These are phyloP conservation scores for Spodoptera littoralis DNA, from an alignment of 2,888 invertebrate genomes.

Conservation along the genomic window DNA sequence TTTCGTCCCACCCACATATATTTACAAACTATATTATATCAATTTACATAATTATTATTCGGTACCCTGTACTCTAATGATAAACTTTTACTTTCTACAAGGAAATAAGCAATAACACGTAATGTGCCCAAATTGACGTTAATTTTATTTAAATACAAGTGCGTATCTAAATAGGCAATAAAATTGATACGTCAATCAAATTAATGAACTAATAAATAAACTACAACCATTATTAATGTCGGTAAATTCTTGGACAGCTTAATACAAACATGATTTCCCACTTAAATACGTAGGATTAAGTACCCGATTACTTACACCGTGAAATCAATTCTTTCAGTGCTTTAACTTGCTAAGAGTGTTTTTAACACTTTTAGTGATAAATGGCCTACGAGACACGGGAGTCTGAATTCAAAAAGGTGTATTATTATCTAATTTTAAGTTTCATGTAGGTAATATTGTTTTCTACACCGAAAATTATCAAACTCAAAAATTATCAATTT, in stretches of 20 bases:
- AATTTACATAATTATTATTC: constrained; percentile 15
- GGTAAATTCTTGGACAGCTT: background rate
- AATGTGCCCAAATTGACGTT: constrained; percentile 13
- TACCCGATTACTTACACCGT: constrained; percentile 12
- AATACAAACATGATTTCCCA: constrained; percentile 18
- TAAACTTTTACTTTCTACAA: constrained; percentile 35
- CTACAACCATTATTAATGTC: background rate
- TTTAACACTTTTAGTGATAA: too few species aligned
- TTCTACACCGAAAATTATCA: too few species aligned
- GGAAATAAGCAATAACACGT: background rate
- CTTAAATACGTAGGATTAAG: constrained; percentile 11
- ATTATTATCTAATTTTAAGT: too few species aligned
- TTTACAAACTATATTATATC: too few species aligned
- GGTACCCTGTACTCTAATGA: background rate
- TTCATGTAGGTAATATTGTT: too few species aligned
- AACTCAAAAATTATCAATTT: too few species aligned
- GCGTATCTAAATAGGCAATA: background rate
- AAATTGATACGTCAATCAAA: background rate
- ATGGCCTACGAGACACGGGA: too few species aligned
- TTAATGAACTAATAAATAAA: background rate
- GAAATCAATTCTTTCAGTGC: constrained; percentile 22
- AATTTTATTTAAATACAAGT: constrained; percentile 1
- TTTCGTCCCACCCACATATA: too few species aligned
- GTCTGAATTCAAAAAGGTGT: too few species aligned
- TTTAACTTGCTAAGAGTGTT: too few species aligned